Base-by-base conservation (phyloP, 2,888 invertebrate genomes). In the Clunio marinus region DNA sequence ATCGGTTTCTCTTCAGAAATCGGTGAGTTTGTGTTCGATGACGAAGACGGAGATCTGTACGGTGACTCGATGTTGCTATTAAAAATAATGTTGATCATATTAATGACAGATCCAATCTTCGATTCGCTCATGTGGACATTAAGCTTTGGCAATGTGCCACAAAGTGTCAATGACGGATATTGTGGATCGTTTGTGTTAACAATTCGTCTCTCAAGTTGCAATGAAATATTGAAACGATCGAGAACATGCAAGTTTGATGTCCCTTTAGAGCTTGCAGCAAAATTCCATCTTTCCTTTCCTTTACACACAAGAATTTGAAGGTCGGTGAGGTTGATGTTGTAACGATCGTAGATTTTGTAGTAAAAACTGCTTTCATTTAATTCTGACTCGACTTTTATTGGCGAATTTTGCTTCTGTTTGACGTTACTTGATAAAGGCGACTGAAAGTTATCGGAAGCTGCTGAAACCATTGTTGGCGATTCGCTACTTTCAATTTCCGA, bases 111-210 rank as follows among this genome's bases (percentile, higher is more conserved):
- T 10, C 82, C 80, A 15, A 96, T 88, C 82, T 96, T 96, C 73
- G 88, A 87, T 77, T 96, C 96, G 80, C 92, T 94, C 57, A 96
- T 83, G 78, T 96, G 96, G 63, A 89, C 89, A 35, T 92, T 88
- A 17, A 96, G 82, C 76, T 89, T 87, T 0, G 96, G 95, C 72
- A 96, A 81, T 71, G 89, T 91, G 58, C 93, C 96, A 71, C 88
- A 86, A 45, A 96, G 79, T 45, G 90, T 90, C 25, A 91, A 81
- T 70, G 88, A 87, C 1, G 96, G 96, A 81, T 88, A 95, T 75
- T 88, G 86, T 1, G 94, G 93, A 81, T 95, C 95, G 51, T 83
- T 80, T 2, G 93, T 93, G 72, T 86, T 85, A 45, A 96, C 86
- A 72, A 91, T 84, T 71, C 94, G 83, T 68, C 93, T 81, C 77